Percentiles rank a stretch among this genome's conserved stretches.
These are phyloP conservation scores for Eupsittula cactorum DNA, from an alignment of 2,113 vertebrate genomes.

Conservation along the genomic window DNA sequence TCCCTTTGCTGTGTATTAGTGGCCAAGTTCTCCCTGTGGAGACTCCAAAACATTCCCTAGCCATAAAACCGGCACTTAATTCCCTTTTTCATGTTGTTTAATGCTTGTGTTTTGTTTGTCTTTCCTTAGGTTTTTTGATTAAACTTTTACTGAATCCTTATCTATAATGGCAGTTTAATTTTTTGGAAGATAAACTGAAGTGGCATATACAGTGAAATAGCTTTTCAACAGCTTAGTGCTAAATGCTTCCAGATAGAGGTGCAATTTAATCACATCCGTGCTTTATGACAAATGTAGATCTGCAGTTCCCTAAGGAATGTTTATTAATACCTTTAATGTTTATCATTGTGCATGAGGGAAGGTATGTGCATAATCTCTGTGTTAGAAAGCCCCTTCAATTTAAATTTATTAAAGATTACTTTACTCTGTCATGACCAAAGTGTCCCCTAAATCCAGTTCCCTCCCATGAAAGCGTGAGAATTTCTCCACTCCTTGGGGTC, in stretches of 20 bases:
- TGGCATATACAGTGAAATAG: neutral
- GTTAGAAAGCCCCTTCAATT: slow-evolving; percentile 47
- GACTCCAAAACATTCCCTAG: neutral
- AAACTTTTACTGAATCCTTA: neutral
- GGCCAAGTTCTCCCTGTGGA: neutral
- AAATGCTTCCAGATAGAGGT: neutral
- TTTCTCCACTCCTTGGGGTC: slow-evolving; percentile 63
- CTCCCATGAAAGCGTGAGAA: slow-evolving; percentile 72
- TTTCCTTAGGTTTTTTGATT: neutral
- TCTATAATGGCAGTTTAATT: neutral
- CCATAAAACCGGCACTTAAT: neutral
- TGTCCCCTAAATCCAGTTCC: slow-evolving; percentile 53
- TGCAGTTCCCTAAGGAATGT: slow-evolving; percentile 21
- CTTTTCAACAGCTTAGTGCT: neutral
- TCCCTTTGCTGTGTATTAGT: neutral
- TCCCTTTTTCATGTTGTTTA: neutral
- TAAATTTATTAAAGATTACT: slow-evolving; percentile 58
- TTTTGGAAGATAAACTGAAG: neutral
- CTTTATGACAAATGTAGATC: neutral
- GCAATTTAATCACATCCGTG: neutral
- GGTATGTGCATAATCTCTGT: slow-evolving; percentile 14
- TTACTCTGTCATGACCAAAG: slow-evolving; percentile 50
- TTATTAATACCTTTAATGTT: slow-evolving; percentile 11
- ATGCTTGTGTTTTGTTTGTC: neutral
- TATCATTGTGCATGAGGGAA: neutral